Percentiles rank a stretch among this genome's conserved stretches.
These are phyloP conservation scores for Drosophila kuntzei DNA, from an alignment of 2,888 invertebrate genomes.

Conservation along the genomic window DNA sequence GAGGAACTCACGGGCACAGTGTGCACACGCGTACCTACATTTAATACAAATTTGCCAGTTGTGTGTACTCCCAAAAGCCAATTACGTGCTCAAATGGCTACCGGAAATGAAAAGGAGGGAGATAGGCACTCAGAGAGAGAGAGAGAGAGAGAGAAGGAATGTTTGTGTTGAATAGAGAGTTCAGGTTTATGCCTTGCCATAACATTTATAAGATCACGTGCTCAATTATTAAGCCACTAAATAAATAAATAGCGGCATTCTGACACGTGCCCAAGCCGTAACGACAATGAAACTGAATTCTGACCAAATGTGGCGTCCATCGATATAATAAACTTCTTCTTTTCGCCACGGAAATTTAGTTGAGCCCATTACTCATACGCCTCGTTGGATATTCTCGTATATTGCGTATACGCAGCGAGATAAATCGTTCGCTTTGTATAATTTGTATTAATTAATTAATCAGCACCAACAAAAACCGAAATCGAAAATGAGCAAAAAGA, in stretches of 20 bases:
- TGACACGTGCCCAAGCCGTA: constrained; percentile 64
- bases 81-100: constrained; percentile 74
- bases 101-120: constrained; percentile 28
- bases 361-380: constrained; percentile 75
- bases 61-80: constrained; percentile 76
- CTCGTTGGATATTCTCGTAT: constrained; percentile 33
- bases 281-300: constrained; percentile 33
- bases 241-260: constrained; percentile 73
- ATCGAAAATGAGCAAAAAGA: constrained; percentile 5
- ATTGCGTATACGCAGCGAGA: constrained; percentile 53
- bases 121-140: background rate
- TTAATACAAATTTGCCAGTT: constrained; percentile 76
- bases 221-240: constrained; percentile 81
- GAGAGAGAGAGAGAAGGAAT: background rate
- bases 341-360: constrained; percentile 41
- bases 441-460: constrained; percentile 69
- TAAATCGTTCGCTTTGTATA: constrained; percentile 62
- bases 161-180: constrained; percentile 19
- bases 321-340: constrained; percentile 44
- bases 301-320: constrained; percentile 10
- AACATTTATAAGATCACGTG: constrained; percentile 79
- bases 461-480: constrained; percentile 28
- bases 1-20: constrained; percentile 31
- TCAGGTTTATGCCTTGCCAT: constrained; percentile 52
- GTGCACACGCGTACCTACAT: constrained; percentile 50